Evolutionary conservation across 1,140 invertebrate genomes (phyloP), one percentile per base, ranked within the genome.

Genomic region (Archegozetes longisetosus): DNA sequence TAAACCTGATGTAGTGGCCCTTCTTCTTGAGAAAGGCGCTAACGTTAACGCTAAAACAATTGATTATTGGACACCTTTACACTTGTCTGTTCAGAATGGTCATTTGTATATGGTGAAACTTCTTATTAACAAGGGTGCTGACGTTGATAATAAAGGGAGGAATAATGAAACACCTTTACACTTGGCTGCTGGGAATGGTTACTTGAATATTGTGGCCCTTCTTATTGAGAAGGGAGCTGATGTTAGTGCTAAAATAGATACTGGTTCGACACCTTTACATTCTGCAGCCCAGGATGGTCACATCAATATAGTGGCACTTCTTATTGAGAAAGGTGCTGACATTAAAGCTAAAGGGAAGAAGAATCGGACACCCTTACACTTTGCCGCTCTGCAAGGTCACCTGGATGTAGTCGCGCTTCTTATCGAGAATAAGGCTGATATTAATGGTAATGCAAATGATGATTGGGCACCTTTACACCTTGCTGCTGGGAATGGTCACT

Each of bases 351-450:
- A 71, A 9, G 77, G 77, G 65, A 67, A 71, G 59, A 63, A 66
- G 23, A 74, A 73, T 17, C 75, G 75, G 74, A 72, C 71, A 1
- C 68, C 76, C 13, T 61, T 77, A n/a, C 76, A 77, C 65, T 61
- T 77, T 23, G 72, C 75, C 13, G 69, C 69, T 25, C 77, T 77
- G 62, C 77, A 77, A 71, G 76, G 76, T 4, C 75, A 77, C 62
- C 47, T 58, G 24, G 66, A 68, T 24, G 68, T 71, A n/a, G 73
- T 70, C 0, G 65, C 71, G 58, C 54, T 59, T 59, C 51, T 61
- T 53, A 64, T 68, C 28, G 65, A 76, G 69, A 61, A 70, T 64
- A 73, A 70, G 40, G 75, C 75, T 49, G 68, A 72, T 61, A 69
- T 77, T 14, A 73, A 77, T n/a, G n/a, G n/a, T n/a, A n/a, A n/a